Base-by-base conservation (phyloP, 2,113 vertebrate genomes). In the Sisor rabdophorus region DNA sequence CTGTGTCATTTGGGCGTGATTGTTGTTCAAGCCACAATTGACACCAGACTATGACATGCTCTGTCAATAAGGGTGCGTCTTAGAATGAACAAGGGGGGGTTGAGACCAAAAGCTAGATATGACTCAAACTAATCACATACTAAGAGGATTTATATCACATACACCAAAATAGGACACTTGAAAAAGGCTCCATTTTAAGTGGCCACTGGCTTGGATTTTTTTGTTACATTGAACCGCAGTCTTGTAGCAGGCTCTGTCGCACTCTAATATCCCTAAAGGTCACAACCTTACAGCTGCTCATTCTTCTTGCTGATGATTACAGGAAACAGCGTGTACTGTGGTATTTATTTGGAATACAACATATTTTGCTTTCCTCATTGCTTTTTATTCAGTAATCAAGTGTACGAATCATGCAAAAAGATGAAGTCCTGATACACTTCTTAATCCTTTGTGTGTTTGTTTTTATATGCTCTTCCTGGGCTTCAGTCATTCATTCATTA, bases 291-390 rank as follows among this genome's bases (percentile, higher is more conserved):
- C 19, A 30, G 58, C 58, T 64, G 30, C 68, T 78, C 67, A 56
- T 70, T 55, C 36, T 5, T 50, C 22, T 68, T 79, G 54, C 68
- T 30, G 59, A 12, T 63, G 58, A 68, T 79, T 71, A 69, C 73
- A 69, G 28, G 17, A 22, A 55, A 76, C 60, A 79, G 19, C 40
- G 11, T 72, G 53, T 60, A 30, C 32, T 36, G 32, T 36, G 32
- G 68, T 61, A 48, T 30, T 67, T 30, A 75, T 74, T 60, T 54
- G 30, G 72, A 54, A 16, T 7, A 15, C 55, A 48, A 9, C 47
- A 32, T 28, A 56, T 71, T 82, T 73, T 73, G 74, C 76, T 40
- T 76, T 79, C 58, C 50, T 40, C 30, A 71, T 78, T 71, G 52
- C 67, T 11, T 79, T 76, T 68, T 64, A 79, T n/a, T n/a, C n/a